Base-by-base conservation (phyloP, 2,888 invertebrate species). In the Caenorhabditis wallacei region DNA sequence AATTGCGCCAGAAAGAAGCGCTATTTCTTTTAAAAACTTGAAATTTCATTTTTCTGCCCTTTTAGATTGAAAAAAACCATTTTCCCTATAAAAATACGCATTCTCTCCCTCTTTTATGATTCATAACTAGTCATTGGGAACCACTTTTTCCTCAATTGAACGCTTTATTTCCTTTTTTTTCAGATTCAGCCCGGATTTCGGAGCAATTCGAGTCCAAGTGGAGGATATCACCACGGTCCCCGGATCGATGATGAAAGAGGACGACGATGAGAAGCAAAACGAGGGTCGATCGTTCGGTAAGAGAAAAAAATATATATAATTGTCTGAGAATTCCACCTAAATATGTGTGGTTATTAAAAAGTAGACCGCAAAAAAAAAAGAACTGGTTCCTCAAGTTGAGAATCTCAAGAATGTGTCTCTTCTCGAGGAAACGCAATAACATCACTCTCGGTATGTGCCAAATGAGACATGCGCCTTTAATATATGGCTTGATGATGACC, bases 171-270 rank as follows among this genome's bases (percentile, higher is more conserved):
- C n/a, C n/a, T n/a, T n/a, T n/a, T n/a, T 48, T 82, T 72, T 10
- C 79, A 83, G 83, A 24, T 66, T 75, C 43, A 83, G 83, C 24
- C 74, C 83, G 2, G 83, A 83, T 16, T 83, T 79, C 51, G 83
- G 83, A 64, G 83, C 79, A 30, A 83, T 83, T 22, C 70, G 79
- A 51, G 83, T 83, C 0, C 79, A 80, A 75, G 83, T 83, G 11
- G 83, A 83, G 35, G 83, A 83, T 18, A 83, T 83, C 30, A 83
- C 83, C 4, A 16, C 82, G 20, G 63, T 69, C 20, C 66, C 69
- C 5, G 63, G 56, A 10, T 26, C 51, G 22, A 24, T 66, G 35
- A 69, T 56, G 69, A 53, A 26, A 10, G 75, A 57, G 1, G 75
- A 69, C n/a, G 81, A 76, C 5, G 82, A 82, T n/a, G 59, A 56